Conservation (phyloP, 2,113 vertebrate species). For the Prionailurus bengalensis region DNA sequence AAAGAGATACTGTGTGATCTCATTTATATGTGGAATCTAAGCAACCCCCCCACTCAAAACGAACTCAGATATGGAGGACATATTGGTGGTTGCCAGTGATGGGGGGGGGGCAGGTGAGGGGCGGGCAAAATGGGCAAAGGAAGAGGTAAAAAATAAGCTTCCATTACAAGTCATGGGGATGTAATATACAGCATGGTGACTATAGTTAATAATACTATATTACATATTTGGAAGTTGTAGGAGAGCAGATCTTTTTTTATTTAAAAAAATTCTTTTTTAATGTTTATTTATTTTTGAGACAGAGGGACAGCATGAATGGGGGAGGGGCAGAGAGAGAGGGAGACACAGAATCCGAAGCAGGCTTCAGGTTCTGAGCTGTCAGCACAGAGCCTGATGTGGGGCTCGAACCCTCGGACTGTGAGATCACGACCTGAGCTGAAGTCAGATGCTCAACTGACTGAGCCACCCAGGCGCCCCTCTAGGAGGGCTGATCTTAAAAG, state of each 20-base stretch:
- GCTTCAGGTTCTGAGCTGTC: too few species aligned
- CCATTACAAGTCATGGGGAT: neutral
- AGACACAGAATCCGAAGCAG: too few species aligned
- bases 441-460: too few species aligned
- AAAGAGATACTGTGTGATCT: neutral
- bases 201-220: neutral
- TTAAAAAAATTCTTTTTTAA: too few species aligned
- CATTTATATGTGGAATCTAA: neutral
- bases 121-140: neutral
- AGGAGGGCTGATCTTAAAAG: neutral
- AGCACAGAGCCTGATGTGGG: too few species aligned
- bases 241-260: neutral
- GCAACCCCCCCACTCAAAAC: neutral
- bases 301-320: too few species aligned
- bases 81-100: neutral
- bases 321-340: too few species aligned
- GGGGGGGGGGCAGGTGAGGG: neutral
- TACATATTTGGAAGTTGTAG: neutral
- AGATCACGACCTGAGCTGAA: too few species aligned
- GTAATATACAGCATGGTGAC: neutral
- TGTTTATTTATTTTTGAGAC: too few species aligned
- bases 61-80: neutral
- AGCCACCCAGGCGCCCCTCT: too few species aligned
- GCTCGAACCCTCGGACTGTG: too few species aligned
- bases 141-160: neutral